phyloP scores from a whole-genome alignment of 2,888 invertebrate species.

The Petrolisthes manimaculis region DNA sequence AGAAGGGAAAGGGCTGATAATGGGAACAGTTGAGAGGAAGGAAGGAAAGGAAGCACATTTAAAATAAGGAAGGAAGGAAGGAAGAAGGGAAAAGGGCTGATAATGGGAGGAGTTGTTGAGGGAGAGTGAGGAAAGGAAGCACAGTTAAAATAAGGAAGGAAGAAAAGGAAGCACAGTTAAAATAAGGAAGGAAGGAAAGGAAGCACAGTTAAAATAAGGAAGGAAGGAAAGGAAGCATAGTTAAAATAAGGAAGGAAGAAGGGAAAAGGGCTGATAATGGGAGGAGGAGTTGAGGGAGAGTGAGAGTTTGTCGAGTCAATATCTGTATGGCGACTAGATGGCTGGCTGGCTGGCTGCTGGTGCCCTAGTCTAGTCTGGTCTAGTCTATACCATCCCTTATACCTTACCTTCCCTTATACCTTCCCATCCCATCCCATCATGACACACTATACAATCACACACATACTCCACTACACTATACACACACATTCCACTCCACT shows the following conservation, averaged over 20 bases:
- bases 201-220: too few species aligned
- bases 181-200: too few species aligned
- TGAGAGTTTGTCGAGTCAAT: background rate
- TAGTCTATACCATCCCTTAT: too few species aligned
- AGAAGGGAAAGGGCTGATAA: background rate
- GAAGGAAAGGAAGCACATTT: background rate
- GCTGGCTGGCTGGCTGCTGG: too few species aligned
- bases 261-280: background rate
- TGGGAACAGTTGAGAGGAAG: background rate
- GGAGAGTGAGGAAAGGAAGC: background rate
- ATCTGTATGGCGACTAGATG: background rate
- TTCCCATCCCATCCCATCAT: too few species aligned
- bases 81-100: background rate
- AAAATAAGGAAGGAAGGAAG: background rate
- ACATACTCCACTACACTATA: background rate
- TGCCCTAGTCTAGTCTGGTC: too few species aligned
- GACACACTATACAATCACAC: too few species aligned
- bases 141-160: too few species aligned
- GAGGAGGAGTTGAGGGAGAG: background rate
- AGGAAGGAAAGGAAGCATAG: too few species aligned
- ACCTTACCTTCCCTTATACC: too few species aligned
- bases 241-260: background rate
- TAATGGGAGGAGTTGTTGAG: background rate
- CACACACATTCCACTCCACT: background rate
- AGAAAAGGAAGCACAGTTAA: too few species aligned